These are phyloP conservation scores for Sinocyclocheilus rhinocerous DNA, from an alignment of 2,113 vertebrate genomes.

Conservation along the genomic window DNA sequence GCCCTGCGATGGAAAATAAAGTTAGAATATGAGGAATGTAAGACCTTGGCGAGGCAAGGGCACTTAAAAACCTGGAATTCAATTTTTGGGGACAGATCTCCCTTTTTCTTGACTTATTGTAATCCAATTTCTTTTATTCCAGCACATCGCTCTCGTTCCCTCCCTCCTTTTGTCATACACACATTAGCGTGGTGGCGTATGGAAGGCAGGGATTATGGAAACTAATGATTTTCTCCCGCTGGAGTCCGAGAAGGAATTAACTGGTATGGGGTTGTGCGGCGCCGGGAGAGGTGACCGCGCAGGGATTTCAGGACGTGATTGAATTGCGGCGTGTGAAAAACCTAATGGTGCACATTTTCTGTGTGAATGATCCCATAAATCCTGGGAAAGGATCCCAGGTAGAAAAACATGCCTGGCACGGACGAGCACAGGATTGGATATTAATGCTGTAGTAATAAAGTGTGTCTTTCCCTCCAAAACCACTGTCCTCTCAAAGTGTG, in stretches of 20 bases:
- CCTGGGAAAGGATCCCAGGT: slow-evolving; percentile 48
- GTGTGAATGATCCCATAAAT: slow-evolving; percentile 64
- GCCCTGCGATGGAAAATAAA: slow-evolving; percentile 32
- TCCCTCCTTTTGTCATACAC: slow-evolving; percentile 53
- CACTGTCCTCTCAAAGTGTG: slow-evolving; percentile 40
- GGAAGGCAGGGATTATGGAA: slow-evolving; percentile 53
- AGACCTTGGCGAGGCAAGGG: slow-evolving; percentile 54
- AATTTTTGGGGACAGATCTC: slow-evolving; percentile 52
- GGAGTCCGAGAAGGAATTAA: slow-evolving; percentile 54
- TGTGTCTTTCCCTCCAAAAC: slow-evolving; percentile 35
- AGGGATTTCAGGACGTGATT: slow-evolving; percentile 59
- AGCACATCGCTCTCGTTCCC: slow-evolving; percentile 44
- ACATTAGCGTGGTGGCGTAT: slow-evolving; percentile 50
- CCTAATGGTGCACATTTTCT: slow-evolving; percentile 62
- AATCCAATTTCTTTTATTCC: slow-evolving; percentile 60
- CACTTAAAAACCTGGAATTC: slow-evolving; percentile 52
- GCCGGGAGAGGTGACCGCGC: slow-evolving; percentile 36
- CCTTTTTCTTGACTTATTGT: slow-evolving; percentile 53
- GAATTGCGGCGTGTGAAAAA: slow-evolving; percentile 59
- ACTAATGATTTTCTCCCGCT: slow-evolving; percentile 55
- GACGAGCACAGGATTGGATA: slow-evolving; percentile 49
- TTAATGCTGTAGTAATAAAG: slow-evolving; percentile 60
- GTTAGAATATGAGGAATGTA: slow-evolving; percentile 51
- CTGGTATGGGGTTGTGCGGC: slow-evolving; percentile 27
- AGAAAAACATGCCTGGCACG: slow-evolving; percentile 49